Percentiles rank a stretch among this genome's conserved stretches.
Evolutionary conservation across 2,113 vertebrate species (phyloP).

Genomic region (Etia nguti): DNA sequence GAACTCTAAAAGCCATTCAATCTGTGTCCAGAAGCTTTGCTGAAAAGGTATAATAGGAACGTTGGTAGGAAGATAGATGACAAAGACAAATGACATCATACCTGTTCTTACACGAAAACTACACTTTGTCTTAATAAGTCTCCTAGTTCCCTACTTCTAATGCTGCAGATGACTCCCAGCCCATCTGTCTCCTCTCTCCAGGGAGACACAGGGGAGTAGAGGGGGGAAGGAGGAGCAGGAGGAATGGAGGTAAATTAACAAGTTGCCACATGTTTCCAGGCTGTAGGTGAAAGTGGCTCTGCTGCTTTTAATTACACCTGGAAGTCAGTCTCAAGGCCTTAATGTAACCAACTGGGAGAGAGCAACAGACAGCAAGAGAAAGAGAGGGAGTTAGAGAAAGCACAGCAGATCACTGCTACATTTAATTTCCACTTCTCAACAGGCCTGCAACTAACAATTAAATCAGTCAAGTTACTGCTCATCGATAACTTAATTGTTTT

Average conservation of each 20-base stretch:
- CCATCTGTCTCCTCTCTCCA: slow-evolving; percentile 46
- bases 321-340: neutral
- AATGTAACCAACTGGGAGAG: neutral
- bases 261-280: slow-evolving; percentile 67
- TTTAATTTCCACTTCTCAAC: neutral
- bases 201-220: neutral
- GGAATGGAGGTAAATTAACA: slow-evolving; percentile 43
- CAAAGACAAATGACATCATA: neutral
- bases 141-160: neutral
- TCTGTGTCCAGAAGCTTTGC: neutral
- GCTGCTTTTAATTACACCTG: slow-evolving; percentile 56
- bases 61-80: neutral
- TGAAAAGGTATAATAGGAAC: neutral
- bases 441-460: neutral
- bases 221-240: neutral
- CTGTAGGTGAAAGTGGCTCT: slow-evolving; percentile 26
- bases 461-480: neutral
- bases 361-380: neutral
- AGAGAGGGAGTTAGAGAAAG: neutral
- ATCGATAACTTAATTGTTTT: neutral
- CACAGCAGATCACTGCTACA: neutral
- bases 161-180: slow-evolving; percentile 18
- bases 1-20: neutral
- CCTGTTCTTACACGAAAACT: neutral
- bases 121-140: neutral